Base-by-base conservation (phyloP, 1,140 invertebrate species). In the Drosophila nebulosa region DNA sequence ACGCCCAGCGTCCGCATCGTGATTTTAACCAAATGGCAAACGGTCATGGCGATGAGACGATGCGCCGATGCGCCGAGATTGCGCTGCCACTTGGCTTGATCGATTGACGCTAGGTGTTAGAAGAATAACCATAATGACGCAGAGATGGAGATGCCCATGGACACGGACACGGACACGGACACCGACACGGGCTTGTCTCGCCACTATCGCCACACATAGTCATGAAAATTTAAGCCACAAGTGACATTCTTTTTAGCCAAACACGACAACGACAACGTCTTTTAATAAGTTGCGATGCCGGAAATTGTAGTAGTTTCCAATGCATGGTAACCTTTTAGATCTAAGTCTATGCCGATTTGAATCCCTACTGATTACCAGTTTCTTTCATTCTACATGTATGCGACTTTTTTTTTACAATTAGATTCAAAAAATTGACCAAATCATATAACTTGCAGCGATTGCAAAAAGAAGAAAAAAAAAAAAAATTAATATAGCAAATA, bases 1-100 rank as follows among this genome's bases (percentile, higher is more conserved):
- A 63, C 70, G 81, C 81, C 81, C 80, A 86, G 74, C 81, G 78
- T 86, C 81, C 80, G 80, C 78, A 70, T 85, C 78, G 83, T 86
- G 80, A 86, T 79, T 76, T 72, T 55, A 64, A 35, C 56, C 73
- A 75, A 75, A 75, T 74, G 73, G 63, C 80, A 85, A 72, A 79
- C 81, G 80, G 80, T 78, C 80, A 85, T 85, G 80, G 80, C 73
- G 81, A 85, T 71, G 60, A 53, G 51, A 36, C 51, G 62, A 27
- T 52, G 53, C 22, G 26, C 42, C 58, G 6, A 52, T 14, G 35
- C 52, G 35, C 12, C 64, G 3, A 18, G 39, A 46, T 46, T 46
- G 39, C 39, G 39, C 39, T 46, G 39, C 39, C 39, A 46, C 39
- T 21, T 46, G 32, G 53, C 52, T 71, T 73, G 71, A 16, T 75